Conservation (phyloP, 2,797 vertebrate species). For the Leuciscus waleckii region DNA sequence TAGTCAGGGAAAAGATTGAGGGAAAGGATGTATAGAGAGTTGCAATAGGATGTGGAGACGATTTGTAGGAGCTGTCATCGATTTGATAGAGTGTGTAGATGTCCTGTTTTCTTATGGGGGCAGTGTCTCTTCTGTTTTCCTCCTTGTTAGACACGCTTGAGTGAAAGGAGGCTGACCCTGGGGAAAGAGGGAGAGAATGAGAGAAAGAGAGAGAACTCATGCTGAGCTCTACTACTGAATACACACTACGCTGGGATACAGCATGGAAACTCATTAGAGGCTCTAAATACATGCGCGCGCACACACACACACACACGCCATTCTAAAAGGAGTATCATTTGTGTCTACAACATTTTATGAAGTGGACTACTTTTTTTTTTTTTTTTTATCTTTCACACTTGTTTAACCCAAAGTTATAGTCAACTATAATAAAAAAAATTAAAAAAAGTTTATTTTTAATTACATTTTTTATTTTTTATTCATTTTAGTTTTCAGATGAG, state of each 20-base stretch:
- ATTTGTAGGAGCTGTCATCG: conserved; percentile 49
- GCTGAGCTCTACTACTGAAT: conserved; percentile 32
- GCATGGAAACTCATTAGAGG: conserved; percentile 43
- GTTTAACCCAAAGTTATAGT: neutral
- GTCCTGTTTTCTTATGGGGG: conserved; percentile 63
- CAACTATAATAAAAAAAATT: neutral
- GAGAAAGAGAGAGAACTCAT: conserved; percentile 51
- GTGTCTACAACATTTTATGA: neutral
- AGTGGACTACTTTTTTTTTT: neutral
- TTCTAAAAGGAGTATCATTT: neutral
- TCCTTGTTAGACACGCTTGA: conserved; percentile 61
- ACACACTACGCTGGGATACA: conserved; percentile 26
- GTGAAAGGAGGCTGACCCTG: conserved; percentile 61
- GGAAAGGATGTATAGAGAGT: conserved; percentile 4
- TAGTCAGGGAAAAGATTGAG: neutral
- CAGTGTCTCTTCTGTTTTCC: conserved; percentile 56
- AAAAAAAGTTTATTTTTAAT: too few species aligned
- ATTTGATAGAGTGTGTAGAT: conserved; percentile 57
- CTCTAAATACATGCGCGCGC: neutral
- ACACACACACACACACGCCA: neutral
- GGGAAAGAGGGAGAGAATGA: conserved; percentile 34
- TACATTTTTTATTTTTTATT: too few species aligned
- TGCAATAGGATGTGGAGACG: neutral
- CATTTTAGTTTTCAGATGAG: neutral
- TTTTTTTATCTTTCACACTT: neutral